These are phyloP conservation scores for Megathymus violae DNA, from an alignment of 1,140 invertebrate species.

Conservation along the genomic window DNA sequence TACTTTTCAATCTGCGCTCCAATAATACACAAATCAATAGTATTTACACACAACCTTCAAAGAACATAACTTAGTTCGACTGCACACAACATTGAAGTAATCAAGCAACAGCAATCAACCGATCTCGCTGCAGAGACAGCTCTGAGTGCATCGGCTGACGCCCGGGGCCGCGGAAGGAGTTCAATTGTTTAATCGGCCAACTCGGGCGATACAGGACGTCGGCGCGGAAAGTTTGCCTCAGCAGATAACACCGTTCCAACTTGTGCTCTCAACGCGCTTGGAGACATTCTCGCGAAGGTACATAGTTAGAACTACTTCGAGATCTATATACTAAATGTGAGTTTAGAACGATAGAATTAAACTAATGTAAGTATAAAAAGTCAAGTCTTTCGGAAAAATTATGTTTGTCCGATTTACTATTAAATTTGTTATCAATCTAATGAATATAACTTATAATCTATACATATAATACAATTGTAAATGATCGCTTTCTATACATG, in stretches of 20 bases:
- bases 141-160: constrained; percentile 45
- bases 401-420: no score
- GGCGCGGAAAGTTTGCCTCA: constrained; percentile 59
- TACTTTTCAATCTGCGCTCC: no score
- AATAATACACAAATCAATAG: no score
- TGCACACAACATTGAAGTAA: constrained; percentile 14
- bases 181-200: constrained; percentile 69
- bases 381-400: no score
- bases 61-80: not conserved
- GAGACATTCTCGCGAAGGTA: constrained; percentile 17
- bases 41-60: not conserved
- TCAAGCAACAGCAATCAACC: constrained; percentile 18
- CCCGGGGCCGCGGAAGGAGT: constrained; percentile 37
- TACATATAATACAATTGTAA: no score
- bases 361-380: no score
- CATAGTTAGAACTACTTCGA: not conserved
- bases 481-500: no score
- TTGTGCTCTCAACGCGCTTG: constrained; percentile 22
- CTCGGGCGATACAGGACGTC: constrained; percentile 59
- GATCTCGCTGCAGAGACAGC: constrained; percentile 13
- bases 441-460: no score
- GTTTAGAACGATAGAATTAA: no score
- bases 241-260: constrained; percentile 46
- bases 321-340: no score
- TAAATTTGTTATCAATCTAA: no score